A percentile compares a stretch with the other conserved stretches of the same genome.
Evolutionary conservation across 2,797 vertebrate species (phyloP).

Genomic region (Luscinia megarhynchos): DNA sequence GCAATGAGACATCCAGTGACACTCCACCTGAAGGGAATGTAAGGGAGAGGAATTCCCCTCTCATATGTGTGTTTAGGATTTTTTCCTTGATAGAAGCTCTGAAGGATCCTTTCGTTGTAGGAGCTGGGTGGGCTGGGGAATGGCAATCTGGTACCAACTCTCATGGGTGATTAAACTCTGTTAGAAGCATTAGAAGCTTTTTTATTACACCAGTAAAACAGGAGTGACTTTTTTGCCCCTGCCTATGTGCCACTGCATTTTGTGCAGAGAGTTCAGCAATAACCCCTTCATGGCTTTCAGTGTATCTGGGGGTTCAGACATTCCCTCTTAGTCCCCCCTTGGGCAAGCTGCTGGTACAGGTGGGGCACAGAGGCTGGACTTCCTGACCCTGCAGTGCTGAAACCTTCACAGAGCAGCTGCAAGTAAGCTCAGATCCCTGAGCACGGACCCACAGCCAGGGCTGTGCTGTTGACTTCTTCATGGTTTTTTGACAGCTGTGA

Average conservation of each 20-base stretch:
- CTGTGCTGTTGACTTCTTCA: background rate
- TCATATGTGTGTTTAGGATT: background rate
- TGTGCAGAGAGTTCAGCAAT: background rate
- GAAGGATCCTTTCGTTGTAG: background rate
- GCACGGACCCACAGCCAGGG: background rate
- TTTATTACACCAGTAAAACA: background rate
- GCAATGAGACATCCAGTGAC: conserved; percentile 53
- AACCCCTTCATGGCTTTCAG: background rate
- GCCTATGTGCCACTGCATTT: background rate
- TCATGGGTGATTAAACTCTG: background rate
- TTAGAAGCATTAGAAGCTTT: background rate
- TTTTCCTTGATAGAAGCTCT: background rate
- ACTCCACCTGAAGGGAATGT: conserved; percentile 80
- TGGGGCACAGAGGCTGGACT: background rate
- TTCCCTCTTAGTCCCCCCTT: background rate
- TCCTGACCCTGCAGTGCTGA: background rate
- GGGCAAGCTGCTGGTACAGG: background rate
- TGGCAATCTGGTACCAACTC: background rate
- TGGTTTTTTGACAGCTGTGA: background rate
- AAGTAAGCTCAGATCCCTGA: background rate
- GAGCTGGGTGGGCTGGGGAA: background rate
- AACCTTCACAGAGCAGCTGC: background rate
- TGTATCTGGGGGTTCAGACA: background rate
- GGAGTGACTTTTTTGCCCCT: background rate
- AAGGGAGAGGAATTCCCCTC: conserved; percentile 69